A percentile compares a stretch with the other conserved stretches of the same genome.
Conservation (phyloP, 37 sponge, comb jelly and placozoan genomes). For the Axinella damicornis region DNA sequence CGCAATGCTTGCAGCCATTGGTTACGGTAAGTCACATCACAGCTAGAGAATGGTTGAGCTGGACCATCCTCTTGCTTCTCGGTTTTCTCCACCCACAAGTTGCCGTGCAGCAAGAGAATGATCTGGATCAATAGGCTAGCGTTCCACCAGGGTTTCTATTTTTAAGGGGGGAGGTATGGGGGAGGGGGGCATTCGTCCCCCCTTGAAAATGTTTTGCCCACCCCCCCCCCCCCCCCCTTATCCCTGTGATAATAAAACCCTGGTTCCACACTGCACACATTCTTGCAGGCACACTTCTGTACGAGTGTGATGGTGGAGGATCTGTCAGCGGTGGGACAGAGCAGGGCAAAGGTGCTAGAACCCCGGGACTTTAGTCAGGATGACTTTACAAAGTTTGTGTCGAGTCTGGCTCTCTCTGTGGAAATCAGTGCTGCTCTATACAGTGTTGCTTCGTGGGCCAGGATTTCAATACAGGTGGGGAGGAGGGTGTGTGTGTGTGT, state of each 20-base stretch:
- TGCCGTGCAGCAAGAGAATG: too few relatives aligned
- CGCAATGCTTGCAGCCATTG: conserved; percentile 44
- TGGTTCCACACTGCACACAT: not conserved
- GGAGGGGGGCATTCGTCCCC: too few relatives aligned
- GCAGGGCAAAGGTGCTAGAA: not conserved
- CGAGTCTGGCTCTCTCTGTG: conserved; percentile 53
- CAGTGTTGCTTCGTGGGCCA: not conserved
- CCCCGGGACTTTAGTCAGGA: conserved; percentile 19
- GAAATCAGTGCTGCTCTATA: conserved; percentile 43
- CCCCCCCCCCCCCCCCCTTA: too few relatives aligned
- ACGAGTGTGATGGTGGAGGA: not conserved
- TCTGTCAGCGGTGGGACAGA: conserved; percentile 2
- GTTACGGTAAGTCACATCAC: conserved; percentile 28
- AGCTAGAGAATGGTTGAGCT: too few relatives aligned
- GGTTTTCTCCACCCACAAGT: too few relatives aligned
- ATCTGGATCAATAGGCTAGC: too few relatives aligned
- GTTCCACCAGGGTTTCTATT: too few relatives aligned
- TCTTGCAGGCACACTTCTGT: conserved; percentile 4
- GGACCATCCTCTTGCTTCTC: too few relatives aligned
- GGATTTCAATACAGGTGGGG: conserved; percentile 42
- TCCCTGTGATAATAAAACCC: too few relatives aligned
- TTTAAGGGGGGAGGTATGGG: too few relatives aligned
- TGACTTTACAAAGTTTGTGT: conserved; percentile 29
- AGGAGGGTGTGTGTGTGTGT: too few relatives aligned
- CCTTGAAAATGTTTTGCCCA: too few relatives aligned